Evolutionary conservation across 2,888 invertebrate species (phyloP).

Genomic region (Belgica antarctica): DNA sequence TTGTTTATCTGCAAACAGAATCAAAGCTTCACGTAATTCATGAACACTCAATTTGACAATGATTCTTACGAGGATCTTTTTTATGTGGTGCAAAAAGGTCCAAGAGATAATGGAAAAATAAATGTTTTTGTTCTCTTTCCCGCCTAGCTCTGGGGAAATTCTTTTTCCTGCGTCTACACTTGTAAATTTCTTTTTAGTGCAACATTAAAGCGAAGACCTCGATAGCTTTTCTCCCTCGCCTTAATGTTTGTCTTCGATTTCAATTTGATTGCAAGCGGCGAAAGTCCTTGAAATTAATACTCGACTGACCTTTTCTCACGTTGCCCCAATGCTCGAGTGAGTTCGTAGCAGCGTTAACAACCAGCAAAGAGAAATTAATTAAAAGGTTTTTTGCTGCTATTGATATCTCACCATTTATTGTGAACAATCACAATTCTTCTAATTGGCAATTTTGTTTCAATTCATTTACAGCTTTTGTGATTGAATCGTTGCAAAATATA

Average conservation of each 20-base stretch:
- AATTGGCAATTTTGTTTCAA: constrained; percentile 33
- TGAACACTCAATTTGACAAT: not conserved
- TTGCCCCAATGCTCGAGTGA: too few relatives aligned
- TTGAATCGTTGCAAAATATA: too few relatives aligned
- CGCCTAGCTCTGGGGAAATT: not conserved
- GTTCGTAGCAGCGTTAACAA: too few relatives aligned
- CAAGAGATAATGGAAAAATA: constrained; percentile 10
- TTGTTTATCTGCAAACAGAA: too few relatives aligned
- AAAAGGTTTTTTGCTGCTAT: not conserved
- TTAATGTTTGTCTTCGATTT: too few relatives aligned
- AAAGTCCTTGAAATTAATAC: too few relatives aligned
- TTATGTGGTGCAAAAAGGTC: not conserved
- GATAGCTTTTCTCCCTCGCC: not conserved
- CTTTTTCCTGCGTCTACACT: not conserved
- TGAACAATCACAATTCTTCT: constrained; percentile 24
- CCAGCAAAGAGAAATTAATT: not conserved
- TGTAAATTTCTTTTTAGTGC: not conserved
- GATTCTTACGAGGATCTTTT: not conserved
- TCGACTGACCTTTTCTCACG: too few relatives aligned
- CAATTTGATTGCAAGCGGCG: too few relatives aligned
- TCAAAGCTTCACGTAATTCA: too few relatives aligned
- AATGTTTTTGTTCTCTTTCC: not conserved
- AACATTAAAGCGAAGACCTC: not conserved
- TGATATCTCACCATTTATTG: not conserved
- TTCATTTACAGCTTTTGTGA: constrained; percentile 22